Evolutionary conservation across 1,140 invertebrate species (phyloP).

Genomic region (Sweltsa coloradensis): DNA sequence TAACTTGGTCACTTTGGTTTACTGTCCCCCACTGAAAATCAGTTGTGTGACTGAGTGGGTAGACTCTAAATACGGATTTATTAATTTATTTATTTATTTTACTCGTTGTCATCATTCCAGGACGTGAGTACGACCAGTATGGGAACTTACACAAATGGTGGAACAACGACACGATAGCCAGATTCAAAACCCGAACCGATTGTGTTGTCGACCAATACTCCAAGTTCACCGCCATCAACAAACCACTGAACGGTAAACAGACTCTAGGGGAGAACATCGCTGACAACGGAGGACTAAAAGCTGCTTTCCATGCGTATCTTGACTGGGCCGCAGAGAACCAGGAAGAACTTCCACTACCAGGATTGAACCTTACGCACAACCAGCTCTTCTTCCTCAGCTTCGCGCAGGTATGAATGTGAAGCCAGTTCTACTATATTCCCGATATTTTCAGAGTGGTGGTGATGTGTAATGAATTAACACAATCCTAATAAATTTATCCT

Average conservation of each 20-base stretch:
- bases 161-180: conserved; percentile 84
- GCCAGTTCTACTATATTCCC: background rate
- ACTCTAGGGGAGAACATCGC: conserved; percentile 84
- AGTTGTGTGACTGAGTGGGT: too few relatives aligned
- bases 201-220: conserved; percentile 90
- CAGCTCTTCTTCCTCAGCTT: conserved; percentile 89
- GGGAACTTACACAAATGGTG: conserved; percentile 97
- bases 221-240: conserved; percentile 50
- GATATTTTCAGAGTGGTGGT: too few relatives aligned
- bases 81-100: conserved; percentile 3
- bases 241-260: conserved; percentile 61
- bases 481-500: too few relatives aligned
- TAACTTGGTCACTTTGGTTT: too few relatives aligned
- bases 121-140: conserved; percentile 77
- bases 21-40: too few relatives aligned
- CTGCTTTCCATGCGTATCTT: conserved; percentile 78
- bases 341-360: conserved; percentile 53
- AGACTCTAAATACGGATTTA: too few relatives aligned
- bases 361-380: conserved; percentile 68
- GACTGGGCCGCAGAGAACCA: conserved; percentile 30
- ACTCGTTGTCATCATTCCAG: conserved; percentile 29
- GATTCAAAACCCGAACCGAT: conserved; percentile 77
- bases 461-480: too few relatives aligned
- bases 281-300: conserved; percentile 86
- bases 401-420: conserved; percentile 53